Percentiles rank a stretch among this genome's conserved stretches.
These are phyloP conservation scores for Volucella inflata DNA, from an alignment of 2,888 invertebrate species.

Conservation along the genomic window DNA sequence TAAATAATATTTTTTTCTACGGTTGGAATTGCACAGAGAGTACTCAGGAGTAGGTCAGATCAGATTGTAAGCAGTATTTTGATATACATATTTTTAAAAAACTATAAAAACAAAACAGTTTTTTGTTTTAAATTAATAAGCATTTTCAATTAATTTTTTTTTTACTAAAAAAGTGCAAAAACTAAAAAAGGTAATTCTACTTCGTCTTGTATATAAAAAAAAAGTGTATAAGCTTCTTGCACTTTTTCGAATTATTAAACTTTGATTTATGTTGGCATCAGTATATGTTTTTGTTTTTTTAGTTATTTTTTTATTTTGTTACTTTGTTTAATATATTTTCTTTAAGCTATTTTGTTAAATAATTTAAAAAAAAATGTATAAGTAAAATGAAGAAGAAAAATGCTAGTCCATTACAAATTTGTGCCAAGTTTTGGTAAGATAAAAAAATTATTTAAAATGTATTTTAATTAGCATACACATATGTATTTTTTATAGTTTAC, in stretches of 20 bases:
- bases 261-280: slow-evolving; percentile 12
- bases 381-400: slow-evolving; percentile 39
- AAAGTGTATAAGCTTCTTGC: slow-evolving; percentile 13
- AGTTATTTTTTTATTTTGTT: slow-evolving; percentile 13
- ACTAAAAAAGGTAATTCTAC: slow-evolving; percentile 16
- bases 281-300: neutral
- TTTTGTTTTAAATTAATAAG: slow-evolving; percentile 73
- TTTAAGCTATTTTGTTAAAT: slow-evolving; percentile 8
- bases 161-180: slow-evolving; percentile 61
- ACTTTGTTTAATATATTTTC: neutral
- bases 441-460: slow-evolving; percentile 40
- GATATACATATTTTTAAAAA: slow-evolving; percentile 15
- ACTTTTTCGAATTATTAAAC: slow-evolving; percentile 10
- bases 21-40: slow-evolving; percentile 74
- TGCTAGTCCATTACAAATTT: slow-evolving; percentile 56
- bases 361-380: neutral
- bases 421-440: slow-evolving; percentile 52
- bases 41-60: slow-evolving; percentile 75
- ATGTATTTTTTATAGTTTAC: neutral
- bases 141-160: slow-evolving; percentile 80
- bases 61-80: slow-evolving; percentile 49
- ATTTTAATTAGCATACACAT: slow-evolving; percentile 28
- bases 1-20: slow-evolving; percentile 21
- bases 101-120: slow-evolving; percentile 33
- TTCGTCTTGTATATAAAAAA: slow-evolving; percentile 1